Conservation (phyloP, 2,797 vertebrate species). For the Cirrhinus mrigala region DNA sequence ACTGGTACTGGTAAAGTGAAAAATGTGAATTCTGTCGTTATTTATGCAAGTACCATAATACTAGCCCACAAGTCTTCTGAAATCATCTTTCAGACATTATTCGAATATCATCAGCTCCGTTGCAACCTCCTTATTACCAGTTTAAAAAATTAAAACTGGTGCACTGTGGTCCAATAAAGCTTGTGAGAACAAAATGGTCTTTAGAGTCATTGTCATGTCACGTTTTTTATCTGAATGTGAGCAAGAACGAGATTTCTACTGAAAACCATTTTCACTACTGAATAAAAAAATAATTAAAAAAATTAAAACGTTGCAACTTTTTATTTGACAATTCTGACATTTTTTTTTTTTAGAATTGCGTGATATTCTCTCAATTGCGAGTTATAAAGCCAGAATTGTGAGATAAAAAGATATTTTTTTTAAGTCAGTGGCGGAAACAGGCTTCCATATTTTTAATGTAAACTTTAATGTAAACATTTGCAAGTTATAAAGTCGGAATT, state of each 20-base stretch:
- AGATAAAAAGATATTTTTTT: no score
- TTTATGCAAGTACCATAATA: not conserved
- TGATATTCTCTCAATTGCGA: no score
- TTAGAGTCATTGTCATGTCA: not conserved
- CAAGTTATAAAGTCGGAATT: no score
- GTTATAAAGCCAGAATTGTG: no score
- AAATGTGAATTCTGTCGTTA: not conserved
- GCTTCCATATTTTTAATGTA: no score
- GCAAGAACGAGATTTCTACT: not conserved
- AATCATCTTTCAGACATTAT: not conserved
- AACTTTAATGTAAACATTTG: no score
- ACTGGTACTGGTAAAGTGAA: slow-evolving; percentile 69
- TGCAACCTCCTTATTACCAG: not conserved
- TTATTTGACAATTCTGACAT: no score
- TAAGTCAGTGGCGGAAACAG: no score
- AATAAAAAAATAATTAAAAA: no score
- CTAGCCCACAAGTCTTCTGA: not conserved
- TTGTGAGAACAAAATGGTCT: not conserved
- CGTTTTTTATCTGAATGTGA: not conserved
- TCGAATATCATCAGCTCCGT: not conserved
- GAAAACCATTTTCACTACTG: no score
- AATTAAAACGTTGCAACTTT: no score
- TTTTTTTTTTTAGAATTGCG: no score
- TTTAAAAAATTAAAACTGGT: not conserved
- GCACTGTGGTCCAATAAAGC: not conserved